These are phyloP conservation scores for Neosalanx taihuensis DNA, from an alignment of 2,797 vertebrate species.

Conservation along the genomic window DNA sequence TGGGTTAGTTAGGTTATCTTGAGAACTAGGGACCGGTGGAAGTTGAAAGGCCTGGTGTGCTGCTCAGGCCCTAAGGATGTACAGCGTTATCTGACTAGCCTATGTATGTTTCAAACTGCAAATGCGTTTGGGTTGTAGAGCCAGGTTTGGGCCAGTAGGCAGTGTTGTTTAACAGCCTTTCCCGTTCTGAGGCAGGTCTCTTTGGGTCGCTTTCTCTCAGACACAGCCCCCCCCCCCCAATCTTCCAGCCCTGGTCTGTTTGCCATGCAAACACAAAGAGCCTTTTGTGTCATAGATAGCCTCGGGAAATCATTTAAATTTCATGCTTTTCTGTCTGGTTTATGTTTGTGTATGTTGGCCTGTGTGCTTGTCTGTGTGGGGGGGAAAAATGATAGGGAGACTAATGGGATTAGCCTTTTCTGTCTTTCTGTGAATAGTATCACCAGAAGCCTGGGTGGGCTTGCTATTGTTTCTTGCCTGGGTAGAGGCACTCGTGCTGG, in stretches of 20 bases:
- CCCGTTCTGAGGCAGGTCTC: slow-evolving; percentile 36
- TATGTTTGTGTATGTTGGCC: slow-evolving; percentile 28
- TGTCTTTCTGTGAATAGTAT: slow-evolving; percentile 28
- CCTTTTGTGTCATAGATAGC: slow-evolving; percentile 62
- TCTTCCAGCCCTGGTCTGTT: slow-evolving; percentile 49
- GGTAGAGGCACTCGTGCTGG: not conserved
- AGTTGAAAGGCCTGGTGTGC: no score
- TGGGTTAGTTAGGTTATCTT: no score
- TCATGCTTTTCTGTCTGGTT: slow-evolving; percentile 48
- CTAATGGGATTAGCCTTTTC: slow-evolving; percentile 62
- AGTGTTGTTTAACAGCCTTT: slow-evolving; percentile 8
- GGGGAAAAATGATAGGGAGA: slow-evolving; percentile 36
- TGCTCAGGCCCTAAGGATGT: no score
- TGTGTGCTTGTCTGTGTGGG: slow-evolving; percentile 33
- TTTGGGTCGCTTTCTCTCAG: slow-evolving; percentile 39
- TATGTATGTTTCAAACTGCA: slow-evolving; percentile 45
- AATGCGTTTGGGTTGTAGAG: slow-evolving; percentile 52
- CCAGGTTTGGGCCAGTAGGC: slow-evolving; percentile 44
- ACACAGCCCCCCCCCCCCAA: slow-evolving; percentile 14
- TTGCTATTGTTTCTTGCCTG: slow-evolving; percentile 30
- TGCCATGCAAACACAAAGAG: slow-evolving; percentile 62
- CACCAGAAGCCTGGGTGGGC: slow-evolving; percentile 34
- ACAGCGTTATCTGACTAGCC: slow-evolving; percentile 23
- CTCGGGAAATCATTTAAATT: slow-evolving; percentile 66
- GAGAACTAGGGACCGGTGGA: no score